A percentile compares a stretch with the other conserved stretches of the same genome.
These are phyloP conservation scores for Nansenia antarctica DNA, from an alignment of 2,113 vertebrate genomes.

Conservation along the genomic window DNA sequence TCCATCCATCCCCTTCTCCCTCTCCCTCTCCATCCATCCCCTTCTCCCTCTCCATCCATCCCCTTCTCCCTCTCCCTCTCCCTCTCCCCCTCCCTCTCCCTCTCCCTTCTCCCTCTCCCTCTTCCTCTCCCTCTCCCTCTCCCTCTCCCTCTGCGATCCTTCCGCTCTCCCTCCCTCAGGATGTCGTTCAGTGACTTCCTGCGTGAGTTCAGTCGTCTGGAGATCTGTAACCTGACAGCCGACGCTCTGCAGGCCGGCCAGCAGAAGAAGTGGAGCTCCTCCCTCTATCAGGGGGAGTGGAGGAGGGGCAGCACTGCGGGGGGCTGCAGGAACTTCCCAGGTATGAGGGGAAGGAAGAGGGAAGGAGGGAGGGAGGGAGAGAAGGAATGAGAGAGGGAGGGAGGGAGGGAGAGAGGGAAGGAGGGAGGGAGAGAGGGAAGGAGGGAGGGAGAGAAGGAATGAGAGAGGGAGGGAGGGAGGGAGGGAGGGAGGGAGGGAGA, in stretches of 20 bases:
- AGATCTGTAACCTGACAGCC: slow-evolving; percentile 95
- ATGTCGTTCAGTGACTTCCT: slow-evolving; percentile 92
- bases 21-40: no score
- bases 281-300: slow-evolving; percentile 86
- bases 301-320: slow-evolving; percentile 91
- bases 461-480: not conserved
- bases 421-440: not conserved
- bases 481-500: not conserved
- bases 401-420: not conserved
- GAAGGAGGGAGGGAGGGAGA: not conserved
- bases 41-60: no score
- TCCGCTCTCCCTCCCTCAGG: slow-evolving; percentile 64
- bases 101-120: not conserved
- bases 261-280: slow-evolving; percentile 88
- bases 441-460: not conserved
- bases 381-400: not conserved
- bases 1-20: no score
- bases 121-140: not conserved
- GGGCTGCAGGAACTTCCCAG: slow-evolving; percentile 90
- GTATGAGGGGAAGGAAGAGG: slow-evolving; percentile 40
- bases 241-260: slow-evolving; percentile 81
- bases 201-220: slow-evolving; percentile 85
- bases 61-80: no score
- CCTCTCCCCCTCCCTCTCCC: not conserved
- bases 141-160: not conserved